Evolutionary conservation across 2,888 invertebrate species (phyloP).

Genomic region (Drosophila nr. perissopoda): DNA sequence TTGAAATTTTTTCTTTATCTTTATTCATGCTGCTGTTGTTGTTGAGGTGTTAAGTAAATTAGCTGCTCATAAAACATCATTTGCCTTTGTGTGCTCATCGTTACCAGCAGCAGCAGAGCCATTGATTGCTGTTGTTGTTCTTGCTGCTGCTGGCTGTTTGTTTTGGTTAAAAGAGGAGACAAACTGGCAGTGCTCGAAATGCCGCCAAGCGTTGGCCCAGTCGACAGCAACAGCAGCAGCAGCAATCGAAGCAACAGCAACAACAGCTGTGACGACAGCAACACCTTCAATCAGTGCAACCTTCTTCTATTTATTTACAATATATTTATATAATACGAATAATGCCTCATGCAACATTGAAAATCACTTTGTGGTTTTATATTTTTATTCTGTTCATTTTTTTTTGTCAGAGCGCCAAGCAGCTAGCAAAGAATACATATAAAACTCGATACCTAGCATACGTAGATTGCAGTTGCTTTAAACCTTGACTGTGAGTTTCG

Average conservation of each 20-base stretch:
- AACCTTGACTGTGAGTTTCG: conserved; percentile 74
- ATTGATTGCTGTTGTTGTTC: conserved; percentile 41
- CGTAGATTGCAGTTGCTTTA: conserved; percentile 5
- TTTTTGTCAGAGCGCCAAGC: conserved; percentile 64
- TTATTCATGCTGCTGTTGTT: conserved; percentile 52
- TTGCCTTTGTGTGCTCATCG: conserved; percentile 68
- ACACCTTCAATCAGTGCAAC: conserved; percentile 51
- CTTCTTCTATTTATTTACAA: conserved; percentile 28
- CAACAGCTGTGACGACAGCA: conserved; percentile 34
- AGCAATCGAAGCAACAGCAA: conserved; percentile 10
- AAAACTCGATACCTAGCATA: conserved; percentile 14
- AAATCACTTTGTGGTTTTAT: conserved; percentile 73
- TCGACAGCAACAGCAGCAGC: conserved; percentile 25
- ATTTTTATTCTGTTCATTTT: conserved; percentile 4
- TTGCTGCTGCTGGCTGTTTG: conserved; percentile 56
- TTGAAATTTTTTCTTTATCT: conserved; percentile 53
- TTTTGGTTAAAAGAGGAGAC: conserved; percentile 70
- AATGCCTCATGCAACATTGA: conserved; percentile 63
- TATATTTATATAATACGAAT: conserved; percentile 52
- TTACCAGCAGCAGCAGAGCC: conserved; percentile 49
- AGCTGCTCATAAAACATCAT: conserved; percentile 80
- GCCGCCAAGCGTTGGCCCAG: conserved; percentile 48
- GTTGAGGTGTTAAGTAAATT: conserved; percentile 80
- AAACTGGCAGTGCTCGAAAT: conserved; percentile 70
- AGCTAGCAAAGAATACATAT: conserved; percentile 27